Base-by-base conservation (phyloP, 2,888 invertebrate genomes). In the Bimastos eiseni region DNA sequence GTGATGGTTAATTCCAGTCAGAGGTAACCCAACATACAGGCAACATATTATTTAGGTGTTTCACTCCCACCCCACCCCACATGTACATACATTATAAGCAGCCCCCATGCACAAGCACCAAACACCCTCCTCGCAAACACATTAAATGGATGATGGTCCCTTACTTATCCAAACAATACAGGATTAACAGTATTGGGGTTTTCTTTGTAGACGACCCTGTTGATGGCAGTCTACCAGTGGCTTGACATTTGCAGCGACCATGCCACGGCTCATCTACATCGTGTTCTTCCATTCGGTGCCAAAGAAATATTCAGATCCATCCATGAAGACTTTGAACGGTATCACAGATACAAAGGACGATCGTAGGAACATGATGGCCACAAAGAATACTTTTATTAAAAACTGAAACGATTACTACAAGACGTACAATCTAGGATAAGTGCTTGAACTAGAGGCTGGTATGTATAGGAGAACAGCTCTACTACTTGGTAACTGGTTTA, bases 271-370 rank as follows among this genome's bases (percentile, higher is more conserved):
- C 86, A 86, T 15, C 86, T 86, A 19, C 34, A 36, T 86, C 86
- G 37, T 19, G 37, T 86, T 36, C 86, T 86, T 34, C 86, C 86
- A 36, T 37, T 24, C 37, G 86, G 86, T 86, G 86, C 86, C 86
- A 86, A 86, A 86, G 86, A 86, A 36, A 86, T 37, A 21, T 86
- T 86, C 86, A 19, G 86, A 33, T 86, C 17, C 24, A 86, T 86
- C 36, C n/a, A 36, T 8, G 86, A 86, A 86, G 86, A 86, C 36
- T 86, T 37, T 86, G 86, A 86, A 86, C 86, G 86, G 37, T 36
- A 37, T 8, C 37, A 34, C 86, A 34, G 37, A 33, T 86, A 86
- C 86, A 86, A 86, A 86, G 86, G 86, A 86, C 34, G 36, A 86
- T 86, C 86, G n/a, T 86, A 86, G 37, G 86, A 34, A 86, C 36